Evolutionary conservation across 2,797 vertebrate genomes (phyloP).

Genomic region (Microchirus variegatus): DNA sequence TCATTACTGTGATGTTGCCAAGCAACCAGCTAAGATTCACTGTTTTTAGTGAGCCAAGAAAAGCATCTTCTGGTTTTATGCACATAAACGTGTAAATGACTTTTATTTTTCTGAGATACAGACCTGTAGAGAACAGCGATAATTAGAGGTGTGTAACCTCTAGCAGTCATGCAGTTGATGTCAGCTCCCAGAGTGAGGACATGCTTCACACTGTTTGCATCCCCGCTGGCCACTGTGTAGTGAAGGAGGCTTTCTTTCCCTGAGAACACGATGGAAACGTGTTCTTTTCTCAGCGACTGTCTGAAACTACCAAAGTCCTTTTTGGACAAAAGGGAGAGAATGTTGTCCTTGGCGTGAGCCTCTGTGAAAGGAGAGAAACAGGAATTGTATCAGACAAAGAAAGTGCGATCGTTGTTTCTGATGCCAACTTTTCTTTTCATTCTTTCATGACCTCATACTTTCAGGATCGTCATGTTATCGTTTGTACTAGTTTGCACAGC

Average conservation of each 20-base stretch:
- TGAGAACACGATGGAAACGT: slow-evolving; percentile 58
- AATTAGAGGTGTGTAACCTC: slow-evolving; percentile 85
- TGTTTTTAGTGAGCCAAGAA: too few species aligned
- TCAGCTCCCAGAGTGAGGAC: slow-evolving; percentile 80
- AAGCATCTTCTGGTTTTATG: too few species aligned
- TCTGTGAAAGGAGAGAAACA: slow-evolving; percentile 57
- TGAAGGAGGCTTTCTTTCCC: slow-evolving; percentile 82
- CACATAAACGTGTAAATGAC: background rate
- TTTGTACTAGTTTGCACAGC: background rate
- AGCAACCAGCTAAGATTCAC: background rate
- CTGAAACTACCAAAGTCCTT: slow-evolving; percentile 80
- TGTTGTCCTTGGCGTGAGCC: slow-evolving; percentile 10
- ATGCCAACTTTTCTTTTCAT: background rate
- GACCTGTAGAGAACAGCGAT: slow-evolving; percentile 79
- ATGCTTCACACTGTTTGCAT: slow-evolving; percentile 71
- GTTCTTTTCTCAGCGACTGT: slow-evolving; percentile 66
- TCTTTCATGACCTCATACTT: background rate
- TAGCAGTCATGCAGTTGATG: slow-evolving; percentile 75
- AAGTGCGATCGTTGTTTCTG: background rate
- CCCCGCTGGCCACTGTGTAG: slow-evolving; percentile 79
- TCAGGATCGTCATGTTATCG: background rate
- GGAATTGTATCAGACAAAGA: background rate
- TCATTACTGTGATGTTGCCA: background rate
- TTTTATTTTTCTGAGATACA: slow-evolving; percentile 20
- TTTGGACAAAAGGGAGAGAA: slow-evolving; percentile 66